Evolutionary conservation across 1,140 invertebrate species (phyloP), one percentile per base, ranked within the genome.

Genomic region (Antheraea mylitta): DNA sequence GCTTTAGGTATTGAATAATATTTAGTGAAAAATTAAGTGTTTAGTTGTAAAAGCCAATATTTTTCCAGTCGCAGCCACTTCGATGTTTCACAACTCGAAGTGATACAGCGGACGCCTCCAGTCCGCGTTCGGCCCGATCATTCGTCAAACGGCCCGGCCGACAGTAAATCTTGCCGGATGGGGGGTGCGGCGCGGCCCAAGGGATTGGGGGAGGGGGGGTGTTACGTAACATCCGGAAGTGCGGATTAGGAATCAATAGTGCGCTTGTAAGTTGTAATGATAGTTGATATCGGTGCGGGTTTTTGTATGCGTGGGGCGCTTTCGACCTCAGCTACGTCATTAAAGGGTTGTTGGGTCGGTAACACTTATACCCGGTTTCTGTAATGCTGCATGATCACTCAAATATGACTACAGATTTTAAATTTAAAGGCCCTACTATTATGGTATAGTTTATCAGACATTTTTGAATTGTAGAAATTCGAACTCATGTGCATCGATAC

Each of bases 201-300:
- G 63, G 62, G 61, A n/a, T 68, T 58, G n/a, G 36, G 61, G 71
- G 71, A 64, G 64, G 59, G 67, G 74, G 75, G 77, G 73, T 65
- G 79, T 91, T 91, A 85, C 87, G 86, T 89, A 90, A 90, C 84
- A 86, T 85, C 87, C 86, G 89, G 89, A 91, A 91, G 89, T 90
- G 89, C 87, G 87, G 89, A 91, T 91, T 91, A 91, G 89, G 89
- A 91, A 91, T 91, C 89, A 90, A 91, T 91, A 91, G 89, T 91
- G 86, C 76, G 78, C 77, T 68, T 75, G 85, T 91, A 91, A 91
- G 89, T 68, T 75, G 85, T 91, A 91, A 91, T 91, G 86, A 91
- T 91, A 91, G 89, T 90, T 91, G 89, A 86, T 77, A 81, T 81
- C 87, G 89, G 82, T 81, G 81, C 79, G 82, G 77, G 74, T 66